phyloP scores from a whole-genome alignment of 2,888 invertebrate genomes.

The Ellobium chinense region DNA sequence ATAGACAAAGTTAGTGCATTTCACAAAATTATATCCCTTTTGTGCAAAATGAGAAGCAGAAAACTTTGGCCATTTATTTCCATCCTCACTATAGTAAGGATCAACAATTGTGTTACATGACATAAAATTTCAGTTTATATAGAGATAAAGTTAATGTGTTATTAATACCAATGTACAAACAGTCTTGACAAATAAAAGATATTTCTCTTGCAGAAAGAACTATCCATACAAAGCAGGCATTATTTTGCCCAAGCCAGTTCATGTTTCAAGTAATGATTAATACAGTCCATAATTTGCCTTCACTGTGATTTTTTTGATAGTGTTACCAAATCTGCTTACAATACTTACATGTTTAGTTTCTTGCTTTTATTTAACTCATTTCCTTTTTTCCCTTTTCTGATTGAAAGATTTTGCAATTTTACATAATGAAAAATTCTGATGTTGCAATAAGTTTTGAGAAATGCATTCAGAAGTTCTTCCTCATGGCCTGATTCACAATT shows the following conservation, averaged over 20 bases:
- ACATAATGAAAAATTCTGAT: background rate
- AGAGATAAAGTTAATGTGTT: background rate
- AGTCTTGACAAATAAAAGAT: background rate
- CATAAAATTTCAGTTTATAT: no score
- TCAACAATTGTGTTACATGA: background rate
- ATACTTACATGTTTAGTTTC: background rate
- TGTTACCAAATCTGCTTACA: background rate
- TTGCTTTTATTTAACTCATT: background rate
- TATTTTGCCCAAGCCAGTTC: background rate
- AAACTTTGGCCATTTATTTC: background rate
- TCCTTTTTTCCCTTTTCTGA: background rate
- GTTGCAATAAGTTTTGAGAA: background rate
- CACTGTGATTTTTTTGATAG: background rate
- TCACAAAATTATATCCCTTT: background rate
- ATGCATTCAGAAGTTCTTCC: background rate
- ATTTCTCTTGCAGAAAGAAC: background rate
- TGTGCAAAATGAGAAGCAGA: background rate
- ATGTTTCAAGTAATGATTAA: background rate
- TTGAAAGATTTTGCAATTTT: background rate
- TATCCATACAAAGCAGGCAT: background rate
- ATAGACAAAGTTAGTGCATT: background rate
- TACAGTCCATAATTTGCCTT: background rate
- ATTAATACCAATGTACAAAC: background rate
- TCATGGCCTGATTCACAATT: background rate
- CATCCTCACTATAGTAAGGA: background rate